phyloP scores from a whole-genome alignment of 1,140 invertebrate species.

The Trichogramma pretiosum region DNA sequence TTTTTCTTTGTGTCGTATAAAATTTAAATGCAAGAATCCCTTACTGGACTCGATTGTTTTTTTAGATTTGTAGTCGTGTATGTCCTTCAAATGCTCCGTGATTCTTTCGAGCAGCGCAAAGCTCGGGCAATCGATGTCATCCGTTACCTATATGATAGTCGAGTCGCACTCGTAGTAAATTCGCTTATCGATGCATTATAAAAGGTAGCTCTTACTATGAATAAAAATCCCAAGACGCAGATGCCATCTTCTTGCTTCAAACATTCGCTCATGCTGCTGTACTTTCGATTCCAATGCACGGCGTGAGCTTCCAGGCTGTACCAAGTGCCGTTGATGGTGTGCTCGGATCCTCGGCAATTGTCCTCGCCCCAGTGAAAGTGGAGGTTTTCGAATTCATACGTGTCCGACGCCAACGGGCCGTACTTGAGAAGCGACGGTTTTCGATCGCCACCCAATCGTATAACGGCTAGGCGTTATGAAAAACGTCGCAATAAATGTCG shows the following conservation, averaged over 20 bases:
- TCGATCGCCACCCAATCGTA: slow-evolving; percentile 24
- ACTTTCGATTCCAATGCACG: slow-evolving; percentile 71
- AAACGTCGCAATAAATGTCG: too few species aligned
- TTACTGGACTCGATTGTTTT: slow-evolving; percentile 35
- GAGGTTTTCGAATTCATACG: slow-evolving; percentile 63
- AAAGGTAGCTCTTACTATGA: slow-evolving; percentile 45
- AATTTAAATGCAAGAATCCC: too few species aligned
- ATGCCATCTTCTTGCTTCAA: slow-evolving; percentile 64
- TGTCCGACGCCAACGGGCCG: slow-evolving; percentile 56
- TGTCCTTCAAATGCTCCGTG: slow-evolving; percentile 35
- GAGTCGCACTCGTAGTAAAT: slow-evolving; percentile 1
- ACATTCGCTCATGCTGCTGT: slow-evolving; percentile 57
- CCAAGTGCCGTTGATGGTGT: slow-evolving; percentile 58
- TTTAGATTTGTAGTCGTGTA: slow-evolving; percentile 29
- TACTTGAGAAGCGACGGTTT: slow-evolving; percentile 35
- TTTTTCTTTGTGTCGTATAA: too few species aligned
- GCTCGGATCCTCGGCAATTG: slow-evolving; percentile 69
- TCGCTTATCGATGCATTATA: slow-evolving; percentile 1
- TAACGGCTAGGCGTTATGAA: too few species aligned
- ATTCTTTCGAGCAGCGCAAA: slow-evolving; percentile 39
- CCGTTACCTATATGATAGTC: slow-evolving; percentile 26
- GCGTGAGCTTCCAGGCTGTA: slow-evolving; percentile 63
- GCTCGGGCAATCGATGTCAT: slow-evolving; percentile 16
- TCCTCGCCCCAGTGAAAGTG: slow-evolving; percentile 80
- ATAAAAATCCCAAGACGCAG: slow-evolving; percentile 65